Conservation (phyloP, 1,140 invertebrate genomes). For the Drosophila kurseongensis region DNA sequence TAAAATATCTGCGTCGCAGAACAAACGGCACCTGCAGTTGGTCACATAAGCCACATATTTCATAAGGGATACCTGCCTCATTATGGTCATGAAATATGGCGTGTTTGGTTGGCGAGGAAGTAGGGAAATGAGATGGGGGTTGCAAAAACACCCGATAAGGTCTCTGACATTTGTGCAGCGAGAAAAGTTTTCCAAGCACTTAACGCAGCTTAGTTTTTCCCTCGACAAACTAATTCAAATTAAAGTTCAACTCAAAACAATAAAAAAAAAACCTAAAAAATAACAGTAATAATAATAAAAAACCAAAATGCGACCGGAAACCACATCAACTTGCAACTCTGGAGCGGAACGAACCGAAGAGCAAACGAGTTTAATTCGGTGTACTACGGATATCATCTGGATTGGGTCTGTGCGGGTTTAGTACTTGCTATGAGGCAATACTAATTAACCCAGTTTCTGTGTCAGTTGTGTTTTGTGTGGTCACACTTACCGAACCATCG, state of each 20-base stretch:
- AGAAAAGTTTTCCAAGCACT: conserved; percentile 41
- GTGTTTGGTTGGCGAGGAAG: conserved; percentile 10
- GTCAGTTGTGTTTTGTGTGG: conserved; percentile 18
- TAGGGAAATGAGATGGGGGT: conserved; percentile 21
- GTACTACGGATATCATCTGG: conserved; percentile 24
- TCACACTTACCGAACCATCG: conserved; percentile 19
- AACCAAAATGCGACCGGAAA: conserved; percentile 62
- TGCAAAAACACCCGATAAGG: conserved; percentile 28
- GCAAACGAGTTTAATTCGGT: conserved; percentile 62
- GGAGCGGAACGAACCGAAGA: conserved; percentile 59
- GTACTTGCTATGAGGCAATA: conserved; percentile 47
- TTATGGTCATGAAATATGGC: conserved; percentile 39
- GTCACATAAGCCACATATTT: conserved; percentile 50
- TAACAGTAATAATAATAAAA: conserved; percentile 35
- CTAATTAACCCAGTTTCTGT: conserved; percentile 69
- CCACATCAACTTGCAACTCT: conserved; percentile 37
- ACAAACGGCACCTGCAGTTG: conserved; percentile 52
- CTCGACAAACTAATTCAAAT: conserved; percentile 52
- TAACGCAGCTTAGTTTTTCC: conserved; percentile 24
- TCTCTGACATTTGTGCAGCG: conserved; percentile 7
- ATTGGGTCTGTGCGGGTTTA: conserved; percentile 16
- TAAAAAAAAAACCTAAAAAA: conserved; percentile 11
- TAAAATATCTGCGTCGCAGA: conserved; percentile 19
- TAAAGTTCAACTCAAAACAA: conserved; percentile 49
- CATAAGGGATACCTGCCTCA: conserved; percentile 23